These are phyloP conservation scores for Centropyge bicolor DNA, from an alignment of 2,797 vertebrate species.

Conservation along the genomic window DNA sequence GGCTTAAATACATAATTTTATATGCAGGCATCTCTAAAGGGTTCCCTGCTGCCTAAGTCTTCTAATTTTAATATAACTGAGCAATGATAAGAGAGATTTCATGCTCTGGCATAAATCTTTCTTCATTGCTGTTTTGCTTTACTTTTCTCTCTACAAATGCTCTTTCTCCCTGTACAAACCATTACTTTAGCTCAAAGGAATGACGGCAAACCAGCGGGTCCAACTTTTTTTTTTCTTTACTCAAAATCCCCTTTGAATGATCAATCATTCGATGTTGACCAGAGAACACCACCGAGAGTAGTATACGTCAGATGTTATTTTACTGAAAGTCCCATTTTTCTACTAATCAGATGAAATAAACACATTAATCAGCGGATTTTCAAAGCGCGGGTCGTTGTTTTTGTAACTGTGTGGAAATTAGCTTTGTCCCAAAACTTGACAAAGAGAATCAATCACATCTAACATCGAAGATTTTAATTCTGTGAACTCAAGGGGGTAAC, in stretches of 20 bases:
- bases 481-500: slow-evolving; percentile 3
- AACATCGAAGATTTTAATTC: slow-evolving; percentile 33
- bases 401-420: slow-evolving; percentile 52
- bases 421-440: slow-evolving; percentile 47
- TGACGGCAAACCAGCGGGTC: slow-evolving; percentile 40
- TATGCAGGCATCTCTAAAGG: not conserved
- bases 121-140: not conserved
- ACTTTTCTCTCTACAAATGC: slow-evolving; percentile 29
- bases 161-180: slow-evolving; percentile 33
- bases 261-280: slow-evolving; percentile 59
- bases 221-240: slow-evolving; percentile 25
- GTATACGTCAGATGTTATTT: slow-evolving; percentile 70
- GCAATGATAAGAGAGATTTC: slow-evolving; percentile 11
- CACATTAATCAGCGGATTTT: slow-evolving; percentile 66
- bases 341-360: slow-evolving; percentile 67
- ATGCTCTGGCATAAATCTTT: not conserved
- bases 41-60: not conserved
- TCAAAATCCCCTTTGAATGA: slow-evolving; percentile 52
- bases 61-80: slow-evolving; percentile 4
- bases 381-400: slow-evolving; percentile 54
- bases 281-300: slow-evolving; percentile 41
- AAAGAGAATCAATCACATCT: slow-evolving; percentile 74
- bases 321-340: slow-evolving; percentile 59
- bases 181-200: slow-evolving; percentile 63
- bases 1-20: not conserved